These are phyloP conservation scores for Pogonomyrmex californicus DNA, from an alignment of 1,140 invertebrate genomes.

Conservation along the genomic window DNA sequence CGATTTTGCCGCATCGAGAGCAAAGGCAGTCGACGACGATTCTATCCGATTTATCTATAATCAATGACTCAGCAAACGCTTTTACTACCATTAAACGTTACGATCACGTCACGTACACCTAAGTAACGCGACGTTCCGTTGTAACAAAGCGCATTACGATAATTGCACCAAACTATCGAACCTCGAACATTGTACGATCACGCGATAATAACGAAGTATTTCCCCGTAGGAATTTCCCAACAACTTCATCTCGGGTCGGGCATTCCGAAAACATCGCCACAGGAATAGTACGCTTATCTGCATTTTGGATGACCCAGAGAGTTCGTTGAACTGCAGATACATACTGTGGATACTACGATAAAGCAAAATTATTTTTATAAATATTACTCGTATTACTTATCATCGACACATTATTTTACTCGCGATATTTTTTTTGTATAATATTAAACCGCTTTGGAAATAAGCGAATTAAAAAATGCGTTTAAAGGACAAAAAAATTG, in stretches of 20 bases:
- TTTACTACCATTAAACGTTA: background rate
- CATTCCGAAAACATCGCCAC: slow-evolving; percentile 3
- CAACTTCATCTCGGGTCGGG: slow-evolving; percentile 38
- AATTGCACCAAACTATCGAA: slow-evolving; percentile 56
- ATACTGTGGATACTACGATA: background rate
- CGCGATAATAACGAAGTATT: slow-evolving; percentile 44
- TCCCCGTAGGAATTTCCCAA: slow-evolving; percentile 46
- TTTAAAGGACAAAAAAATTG: background rate
- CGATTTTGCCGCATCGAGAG: background rate
- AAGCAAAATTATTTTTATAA: slow-evolving; percentile 25
- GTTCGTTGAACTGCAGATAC: background rate
- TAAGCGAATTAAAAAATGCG: background rate
- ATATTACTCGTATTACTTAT: background rate
- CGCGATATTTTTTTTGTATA: too few relatives aligned
- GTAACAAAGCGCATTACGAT: slow-evolving; percentile 14
- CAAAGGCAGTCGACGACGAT: background rate
- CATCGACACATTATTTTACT: background rate
- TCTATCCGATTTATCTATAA: background rate
- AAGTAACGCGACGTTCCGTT: background rate
- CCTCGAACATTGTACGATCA: slow-evolving; percentile 34
- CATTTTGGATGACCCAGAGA: background rate
- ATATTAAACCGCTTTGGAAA: background rate
- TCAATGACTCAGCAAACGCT: background rate
- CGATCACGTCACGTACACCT: background rate
- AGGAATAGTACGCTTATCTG: slow-evolving; percentile 10